A percentile compares a stretch with the other conserved stretches of the same genome.
Conservation (phyloP, 2,888 invertebrate species). For the Sthenelais limicola region DNA sequence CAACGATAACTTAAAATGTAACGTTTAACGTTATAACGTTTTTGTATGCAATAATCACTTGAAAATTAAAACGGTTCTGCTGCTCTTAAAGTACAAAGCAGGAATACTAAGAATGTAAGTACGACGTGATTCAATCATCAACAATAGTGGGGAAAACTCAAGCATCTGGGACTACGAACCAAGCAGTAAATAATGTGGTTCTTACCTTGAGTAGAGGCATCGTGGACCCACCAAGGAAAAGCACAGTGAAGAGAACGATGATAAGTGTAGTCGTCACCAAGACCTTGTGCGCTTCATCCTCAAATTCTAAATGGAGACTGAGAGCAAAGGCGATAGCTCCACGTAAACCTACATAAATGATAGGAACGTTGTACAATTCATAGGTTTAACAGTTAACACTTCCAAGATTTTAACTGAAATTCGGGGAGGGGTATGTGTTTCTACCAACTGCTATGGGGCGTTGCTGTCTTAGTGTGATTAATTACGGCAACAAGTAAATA, state of each 20-base stretch:
- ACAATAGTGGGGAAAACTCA: too few species aligned
- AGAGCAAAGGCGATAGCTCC: conserved; percentile 99
- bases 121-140: background rate
- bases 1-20: too few species aligned
- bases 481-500: too few species aligned
- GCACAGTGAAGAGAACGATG: conserved; percentile 94
- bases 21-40: too few species aligned
- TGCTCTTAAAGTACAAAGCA: too few species aligned
- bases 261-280: conserved; percentile 98
- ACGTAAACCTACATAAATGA: conserved; percentile 78
- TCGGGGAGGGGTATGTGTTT: too few species aligned
- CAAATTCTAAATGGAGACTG: conserved; percentile 86
- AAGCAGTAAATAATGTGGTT: background rate
- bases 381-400: background rate
- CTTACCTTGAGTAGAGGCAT: conserved; percentile 90
- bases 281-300: conserved; percentile 91
- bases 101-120: background rate
- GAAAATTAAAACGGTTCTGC: background rate
- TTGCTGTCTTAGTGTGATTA: too few species aligned
- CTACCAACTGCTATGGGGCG: too few species aligned
- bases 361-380: background rate
- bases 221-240: conserved; percentile 96
- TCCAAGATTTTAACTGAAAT: too few species aligned
- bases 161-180: too few species aligned
- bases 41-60: background rate